A percentile compares a stretch with the other conserved stretches of the same genome.
phyloP scores from a whole-genome alignment of 2,113 vertebrate genomes.

The Thamnophis sirtalis region DNA sequence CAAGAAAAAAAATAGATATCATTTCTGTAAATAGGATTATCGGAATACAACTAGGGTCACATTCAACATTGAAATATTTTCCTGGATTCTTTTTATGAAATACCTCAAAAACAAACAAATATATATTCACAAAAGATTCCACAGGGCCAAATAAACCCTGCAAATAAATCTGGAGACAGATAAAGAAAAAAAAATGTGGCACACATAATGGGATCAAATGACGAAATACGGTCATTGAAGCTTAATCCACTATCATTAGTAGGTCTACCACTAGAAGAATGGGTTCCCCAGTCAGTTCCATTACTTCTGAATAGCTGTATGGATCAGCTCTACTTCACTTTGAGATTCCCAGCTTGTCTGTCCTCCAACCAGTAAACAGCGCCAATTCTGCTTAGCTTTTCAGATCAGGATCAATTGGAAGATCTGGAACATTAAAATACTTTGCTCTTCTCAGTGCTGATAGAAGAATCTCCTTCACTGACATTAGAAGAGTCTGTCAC shows the following conservation, averaged over 20 bases:
- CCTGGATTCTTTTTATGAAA: neutral
- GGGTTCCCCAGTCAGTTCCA: neutral
- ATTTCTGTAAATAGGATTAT: neutral
- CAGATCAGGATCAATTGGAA: neutral
- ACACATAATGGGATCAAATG: neutral
- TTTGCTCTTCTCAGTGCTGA: neutral
- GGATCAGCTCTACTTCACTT: neutral
- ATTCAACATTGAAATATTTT: neutral
- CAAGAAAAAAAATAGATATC: neutral
- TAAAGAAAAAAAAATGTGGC: neutral
- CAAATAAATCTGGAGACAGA: neutral
- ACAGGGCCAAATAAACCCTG: neutral
- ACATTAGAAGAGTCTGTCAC: neutral
- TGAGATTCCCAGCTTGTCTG: neutral
- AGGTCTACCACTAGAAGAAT: neutral
- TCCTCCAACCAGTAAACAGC: neutral
- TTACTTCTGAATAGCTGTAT: neutral
- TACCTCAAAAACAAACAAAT: neutral
- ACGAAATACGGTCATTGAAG: neutral
- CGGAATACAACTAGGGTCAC: neutral
- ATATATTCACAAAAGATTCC: neutral
- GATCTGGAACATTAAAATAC: neutral
- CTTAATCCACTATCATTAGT: neutral
- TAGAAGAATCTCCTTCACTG: conserved; percentile 9
- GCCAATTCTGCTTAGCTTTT: neutral